phyloP scores from a whole-genome alignment of 2,113 vertebrate species.

The Neotoma lepida region DNA sequence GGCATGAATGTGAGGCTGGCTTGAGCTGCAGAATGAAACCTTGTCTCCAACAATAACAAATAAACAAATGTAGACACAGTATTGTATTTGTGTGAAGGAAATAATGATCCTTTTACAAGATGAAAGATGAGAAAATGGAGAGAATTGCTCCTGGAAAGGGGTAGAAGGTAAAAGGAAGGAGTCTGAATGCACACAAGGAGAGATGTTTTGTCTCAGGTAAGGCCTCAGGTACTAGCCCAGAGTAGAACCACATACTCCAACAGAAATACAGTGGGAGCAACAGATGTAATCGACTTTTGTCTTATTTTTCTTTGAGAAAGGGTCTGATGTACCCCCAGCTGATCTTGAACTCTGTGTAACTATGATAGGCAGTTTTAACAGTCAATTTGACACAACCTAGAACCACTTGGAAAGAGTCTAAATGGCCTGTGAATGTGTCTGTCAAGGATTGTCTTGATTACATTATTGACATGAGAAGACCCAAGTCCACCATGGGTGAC shows the following conservation, averaged over 20 bases:
- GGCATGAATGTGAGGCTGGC: background rate
- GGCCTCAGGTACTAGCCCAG: background rate
- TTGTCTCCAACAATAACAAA: background rate
- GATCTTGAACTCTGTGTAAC: background rate
- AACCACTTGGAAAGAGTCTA: background rate
- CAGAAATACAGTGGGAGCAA: background rate
- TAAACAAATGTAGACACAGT: background rate
- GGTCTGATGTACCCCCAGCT: background rate
- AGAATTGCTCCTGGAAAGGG: background rate
- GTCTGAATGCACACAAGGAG: background rate
- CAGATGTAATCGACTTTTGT: background rate
- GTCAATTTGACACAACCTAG: background rate
- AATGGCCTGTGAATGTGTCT: background rate
- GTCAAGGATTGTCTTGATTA: background rate
- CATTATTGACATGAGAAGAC: background rate
- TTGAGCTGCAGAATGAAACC: background rate
- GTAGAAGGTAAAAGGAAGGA: background rate
- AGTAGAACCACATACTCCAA: rapidly evolving
- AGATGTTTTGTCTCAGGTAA: background rate
- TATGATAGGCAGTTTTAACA: background rate
- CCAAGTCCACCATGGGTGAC: background rate
- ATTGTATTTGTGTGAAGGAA: background rate
- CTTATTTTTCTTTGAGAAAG: background rate
- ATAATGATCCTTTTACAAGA: background rate
- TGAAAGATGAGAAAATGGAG: background rate